Evolutionary conservation across 2,113 vertebrate genomes (phyloP).

Genomic region (Brachypodius melanocephalos): DNA sequence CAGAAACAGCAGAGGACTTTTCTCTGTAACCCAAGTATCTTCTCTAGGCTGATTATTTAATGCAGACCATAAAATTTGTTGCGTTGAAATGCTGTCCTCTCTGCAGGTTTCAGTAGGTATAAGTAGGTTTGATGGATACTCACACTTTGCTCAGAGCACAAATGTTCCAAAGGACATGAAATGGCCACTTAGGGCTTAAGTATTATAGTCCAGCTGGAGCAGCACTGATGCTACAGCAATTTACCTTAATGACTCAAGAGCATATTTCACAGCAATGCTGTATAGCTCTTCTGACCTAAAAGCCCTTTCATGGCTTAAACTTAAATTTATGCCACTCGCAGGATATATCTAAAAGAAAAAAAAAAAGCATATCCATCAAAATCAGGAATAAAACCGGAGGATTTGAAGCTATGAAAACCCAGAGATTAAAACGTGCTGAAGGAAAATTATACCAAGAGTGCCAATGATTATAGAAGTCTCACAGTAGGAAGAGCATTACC

Average conservation of each 20-base stretch:
- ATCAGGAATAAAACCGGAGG: not conserved
- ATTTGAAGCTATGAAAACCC: not conserved
- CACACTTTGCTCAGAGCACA: not conserved
- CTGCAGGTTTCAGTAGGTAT: not conserved
- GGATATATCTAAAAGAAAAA: not conserved
- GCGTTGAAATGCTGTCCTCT: not conserved
- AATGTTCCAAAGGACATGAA: not conserved
- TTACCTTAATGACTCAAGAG: not conserved
- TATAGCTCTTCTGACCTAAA: not conserved
- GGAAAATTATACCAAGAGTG: not conserved
- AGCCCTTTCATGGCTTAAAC: not conserved
- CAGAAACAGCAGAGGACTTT: not conserved
- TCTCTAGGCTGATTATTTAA: not conserved
- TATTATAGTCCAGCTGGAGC: not conserved
- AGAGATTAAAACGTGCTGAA: not conserved
- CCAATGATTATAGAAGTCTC: not conserved
- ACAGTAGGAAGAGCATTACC: not conserved
- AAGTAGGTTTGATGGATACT: not conserved
- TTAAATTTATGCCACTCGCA: not conserved
- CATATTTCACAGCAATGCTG: not conserved
- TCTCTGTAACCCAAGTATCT: not conserved
- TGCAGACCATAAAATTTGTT: not conserved
- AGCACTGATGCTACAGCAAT: not conserved
- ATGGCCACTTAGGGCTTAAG: not conserved
- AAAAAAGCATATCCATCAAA: not conserved